Evolutionary conservation across 2,797 vertebrate genomes (phyloP), one percentile per base, ranked within the genome.

Genomic region (Spinus pinus): DNA sequence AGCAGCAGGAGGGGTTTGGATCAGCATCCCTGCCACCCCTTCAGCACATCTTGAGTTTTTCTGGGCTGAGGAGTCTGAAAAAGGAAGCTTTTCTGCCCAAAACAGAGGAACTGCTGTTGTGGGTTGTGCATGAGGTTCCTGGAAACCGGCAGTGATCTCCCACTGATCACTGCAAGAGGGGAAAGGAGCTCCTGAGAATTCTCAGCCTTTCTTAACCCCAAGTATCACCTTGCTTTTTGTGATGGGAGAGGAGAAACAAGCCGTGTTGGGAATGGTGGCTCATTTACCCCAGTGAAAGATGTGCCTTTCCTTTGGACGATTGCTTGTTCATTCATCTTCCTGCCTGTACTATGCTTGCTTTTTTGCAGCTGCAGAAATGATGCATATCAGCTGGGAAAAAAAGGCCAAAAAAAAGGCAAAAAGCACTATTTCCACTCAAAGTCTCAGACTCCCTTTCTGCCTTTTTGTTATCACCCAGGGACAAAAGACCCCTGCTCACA

Each of bases 211-310:
- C 69, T 71, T 61, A 72, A 57, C 30, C 33, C 19, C 12, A 15
- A 51, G 25, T 14, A 41, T 50, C 80, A 12, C 44, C 28, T 89
- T 74, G 49, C 6, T n/a, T 57, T 92, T 57, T 14, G 62, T 30
- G 46, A 23, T 39, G 27, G 21, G 54, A 81, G 65, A 58, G 57
- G n/a, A 65, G 65, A 65, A 74, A 86, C 13, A 6, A 86, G 27
- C 30, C 47, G 5, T 0, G 0, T 1, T 37, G 56, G 6, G 46
- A 30, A 31, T 37, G 6, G 8, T 15, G 7, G 2, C 7, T 73
- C 9, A 9, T 88, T 85, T 70, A 57, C 50, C 50, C 24, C 53
- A 5, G 41, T 50, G 54, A 57, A 83, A 83, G 49, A 49, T 2
- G 2, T 35, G 27, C 33, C 30, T 57, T 86, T 71, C 42, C 42